phyloP scores from a whole-genome alignment of 2,113 vertebrate species.

The Antigone vipio region DNA sequence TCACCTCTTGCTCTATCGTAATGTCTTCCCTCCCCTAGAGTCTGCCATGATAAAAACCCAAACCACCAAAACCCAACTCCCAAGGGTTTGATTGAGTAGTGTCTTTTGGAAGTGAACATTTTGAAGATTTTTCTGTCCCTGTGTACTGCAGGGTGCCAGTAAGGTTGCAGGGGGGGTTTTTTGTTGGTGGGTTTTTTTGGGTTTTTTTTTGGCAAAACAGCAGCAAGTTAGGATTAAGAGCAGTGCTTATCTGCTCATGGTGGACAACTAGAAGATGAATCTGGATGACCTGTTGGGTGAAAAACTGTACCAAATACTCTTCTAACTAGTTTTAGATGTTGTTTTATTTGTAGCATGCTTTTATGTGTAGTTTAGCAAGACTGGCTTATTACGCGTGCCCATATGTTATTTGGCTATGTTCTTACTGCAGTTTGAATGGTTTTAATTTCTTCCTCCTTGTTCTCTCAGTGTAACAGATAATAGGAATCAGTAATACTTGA shows the following conservation, averaged over 20 bases:
- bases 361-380: not conserved
- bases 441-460: conserved; percentile 17
- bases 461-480: not conserved
- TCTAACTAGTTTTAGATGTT: not conserved
- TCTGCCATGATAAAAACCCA: not conserved
- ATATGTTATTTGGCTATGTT: not conserved
- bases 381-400: not conserved
- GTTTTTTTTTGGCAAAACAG: fast-evolving
- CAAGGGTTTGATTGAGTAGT: not conserved
- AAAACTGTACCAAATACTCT: not conserved
- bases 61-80: not conserved
- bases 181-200: too few species aligned
- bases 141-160: not conserved
- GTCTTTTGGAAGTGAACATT: not conserved
- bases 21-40: not conserved
- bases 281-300: not conserved
- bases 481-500: conserved; percentile 33
- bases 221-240: not conserved
- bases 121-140: not conserved
- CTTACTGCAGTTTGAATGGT: not conserved
- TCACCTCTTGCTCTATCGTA: not conserved
- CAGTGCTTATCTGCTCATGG: not conserved
- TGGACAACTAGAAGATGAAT: not conserved
- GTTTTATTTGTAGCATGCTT: not conserved
- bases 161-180: not conserved